Evolutionary conservation across 2,888 invertebrate species (phyloP), one percentile per base, ranked within the genome.

Genomic region (Protophormia terraenovae): DNA sequence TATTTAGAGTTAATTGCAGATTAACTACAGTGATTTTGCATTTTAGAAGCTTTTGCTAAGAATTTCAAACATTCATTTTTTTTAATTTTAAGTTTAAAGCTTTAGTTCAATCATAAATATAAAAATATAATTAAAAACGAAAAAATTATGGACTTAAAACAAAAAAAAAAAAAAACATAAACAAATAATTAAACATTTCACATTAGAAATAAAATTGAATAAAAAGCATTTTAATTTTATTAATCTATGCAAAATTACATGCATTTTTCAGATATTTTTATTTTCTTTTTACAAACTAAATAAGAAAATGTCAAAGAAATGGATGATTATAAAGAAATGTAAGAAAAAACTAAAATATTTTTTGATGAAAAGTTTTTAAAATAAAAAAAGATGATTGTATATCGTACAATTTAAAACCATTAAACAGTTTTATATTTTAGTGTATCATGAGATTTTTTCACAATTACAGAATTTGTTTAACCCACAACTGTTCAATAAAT

Each of bases 171-270:
- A 47, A 32, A 72, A 82, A 66, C 29, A 47, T 19, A 32, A 32
- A 50, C 8, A 35, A 35, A 50, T 12, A 50, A 47, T 41, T 72
- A 67, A 50, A 58, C 72, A 53, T 72, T n/a, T 77, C 45, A 77
- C 45, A 78, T 73, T 73, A 27, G 55, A 82, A 75, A 75, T 77
- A n/a, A 76, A 64, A 62, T 22, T 1, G 29, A 14, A 55, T 29
- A 62, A 82, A 71, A 82, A 76, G 75, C 69, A 53, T 53, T 72
- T 60, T 64, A 41, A 22, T 67, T 47, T 55, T 64, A 19, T 55
- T 38, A 32, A 10, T 66, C 38, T 72, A 83, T 83, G 79, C 83
- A 80, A 73, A 73, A 10, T 80, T 22, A 3, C 83, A 86, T 83
- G 83, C 83, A 69, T 41, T 78, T 79, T 80, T 62, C 6, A 62